Evolutionary conservation across 2,888 invertebrate genomes (phyloP).

Genomic region (Buathra laborator): DNA sequence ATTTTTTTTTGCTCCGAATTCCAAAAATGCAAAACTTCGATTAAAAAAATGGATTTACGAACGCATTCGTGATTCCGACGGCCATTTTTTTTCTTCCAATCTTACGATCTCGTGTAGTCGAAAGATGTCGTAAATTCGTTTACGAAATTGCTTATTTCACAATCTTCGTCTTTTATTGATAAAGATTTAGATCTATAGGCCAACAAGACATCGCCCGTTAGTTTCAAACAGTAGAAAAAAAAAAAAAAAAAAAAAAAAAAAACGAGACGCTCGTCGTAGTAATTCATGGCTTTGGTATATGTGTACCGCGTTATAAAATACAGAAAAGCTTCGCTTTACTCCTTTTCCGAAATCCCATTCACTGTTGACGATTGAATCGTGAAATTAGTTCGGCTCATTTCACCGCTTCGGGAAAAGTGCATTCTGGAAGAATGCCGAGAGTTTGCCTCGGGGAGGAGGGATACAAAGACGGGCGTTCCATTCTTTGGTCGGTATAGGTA

Average conservation of each 20-base stretch:
- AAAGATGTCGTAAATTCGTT: background rate
- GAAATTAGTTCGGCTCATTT: slow-evolving; percentile 82
- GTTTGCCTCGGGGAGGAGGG: slow-evolving; percentile 10
- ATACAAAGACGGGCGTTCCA: slow-evolving; percentile 51
- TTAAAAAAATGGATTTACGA: background rate
- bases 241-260: slow-evolving; percentile 8
- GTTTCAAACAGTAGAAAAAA: slow-evolving; percentile 34
- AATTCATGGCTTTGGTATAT: background rate
- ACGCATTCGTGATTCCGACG: background rate
- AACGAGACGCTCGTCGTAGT: slow-evolving; percentile 1
- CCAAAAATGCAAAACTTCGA: too few relatives aligned
- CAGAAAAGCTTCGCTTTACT: slow-evolving; percentile 59
- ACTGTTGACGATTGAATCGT: slow-evolving; percentile 28
- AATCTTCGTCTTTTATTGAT: slow-evolving; percentile 46
- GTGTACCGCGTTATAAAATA: slow-evolving; percentile 19
- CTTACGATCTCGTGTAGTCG: background rate
- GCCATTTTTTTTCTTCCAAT: background rate
- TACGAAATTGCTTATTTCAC: background rate
- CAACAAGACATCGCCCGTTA: slow-evolving; percentile 29
- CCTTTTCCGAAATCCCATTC: slow-evolving; percentile 61
- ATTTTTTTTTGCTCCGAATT: background rate
- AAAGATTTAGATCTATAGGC: slow-evolving; percentile 51
- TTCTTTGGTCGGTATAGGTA: slow-evolving; percentile 37
- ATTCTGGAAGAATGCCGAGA: slow-evolving; percentile 73
- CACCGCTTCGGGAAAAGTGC: slow-evolving; percentile 78